Base-by-base conservation (phyloP, 2,888 invertebrate genomes). In the Cetonia aurata region DNA sequence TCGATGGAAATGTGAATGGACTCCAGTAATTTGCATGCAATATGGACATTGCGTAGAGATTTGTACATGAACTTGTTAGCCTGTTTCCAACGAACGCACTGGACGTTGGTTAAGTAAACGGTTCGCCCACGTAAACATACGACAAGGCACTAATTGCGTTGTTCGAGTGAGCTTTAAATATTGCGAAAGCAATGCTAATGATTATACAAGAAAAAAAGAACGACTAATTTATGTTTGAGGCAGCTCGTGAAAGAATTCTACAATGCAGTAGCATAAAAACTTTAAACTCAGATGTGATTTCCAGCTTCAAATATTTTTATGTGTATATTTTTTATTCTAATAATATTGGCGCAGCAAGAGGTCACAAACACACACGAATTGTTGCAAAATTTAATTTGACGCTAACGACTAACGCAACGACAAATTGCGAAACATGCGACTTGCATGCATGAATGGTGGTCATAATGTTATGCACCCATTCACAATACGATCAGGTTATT, bases 381-480 rank as follows among this genome's bases (percentile, higher is more conserved):
- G 37, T 65, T 65, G 17, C 62, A 65, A 50, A 65, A 65, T 65
- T 65, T 33, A 41, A 65, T 50, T 15, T n/a, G 41, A 19, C 25
- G n/a, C 15, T 46, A 46, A 60, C 19, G n/a, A 46, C 59, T 6
- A 44, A 42, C 42, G 44, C 15, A n/a, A 12, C n/a, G 15, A 10
- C 62, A 41, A 50, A 65, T 65, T 65, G 62, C 13, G 62, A 50
- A 65, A 65, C 15, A 9, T n/a, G 50, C 62, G 50, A 6, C 50
- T 37, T 65, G 62, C 50, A 65, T 65, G 62, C 50, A 65, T 65
- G 62, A 65, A 65, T 65, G 62, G 62, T 65, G 37, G 15, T 50
- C 62, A 65, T 65, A 65, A 37, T 50, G 62, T 65, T 65, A 65
- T 65, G 62, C 62, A 65, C 62, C 62, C 62, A 65, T 65, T 65